Evolutionary conservation across 2,888 invertebrate genomes (phyloP).

Genomic region (Actias luna): DNA sequence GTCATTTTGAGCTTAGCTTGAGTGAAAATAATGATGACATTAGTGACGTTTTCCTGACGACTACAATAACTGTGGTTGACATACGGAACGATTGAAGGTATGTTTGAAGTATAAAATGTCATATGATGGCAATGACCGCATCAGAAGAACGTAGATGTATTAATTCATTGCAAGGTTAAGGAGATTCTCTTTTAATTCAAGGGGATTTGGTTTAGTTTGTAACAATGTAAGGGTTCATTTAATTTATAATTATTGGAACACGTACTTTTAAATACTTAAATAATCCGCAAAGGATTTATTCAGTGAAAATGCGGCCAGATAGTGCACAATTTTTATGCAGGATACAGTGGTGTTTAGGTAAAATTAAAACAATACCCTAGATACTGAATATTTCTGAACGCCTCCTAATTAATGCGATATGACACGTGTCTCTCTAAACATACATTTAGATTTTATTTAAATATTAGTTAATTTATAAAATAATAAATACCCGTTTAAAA

Average conservation of each 20-base stretch:
- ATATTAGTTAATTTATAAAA: slow-evolving; percentile 34
- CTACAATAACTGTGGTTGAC: too few relatives aligned
- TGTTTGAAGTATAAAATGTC: neutral
- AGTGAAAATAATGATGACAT: too few relatives aligned
- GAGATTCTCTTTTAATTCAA: neutral
- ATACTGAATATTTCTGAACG: slow-evolving; percentile 6
- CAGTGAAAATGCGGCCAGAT: too few relatives aligned
- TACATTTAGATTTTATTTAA: slow-evolving; percentile 56
- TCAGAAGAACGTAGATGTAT: neutral
- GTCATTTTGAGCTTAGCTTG: too few relatives aligned
- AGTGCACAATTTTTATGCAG: too few relatives aligned
- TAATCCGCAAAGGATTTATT: too few relatives aligned
- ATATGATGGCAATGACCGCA: neutral
- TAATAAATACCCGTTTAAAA: slow-evolving; percentile 44
- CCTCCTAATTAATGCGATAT: slow-evolving; percentile 10
- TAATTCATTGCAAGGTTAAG: neutral
- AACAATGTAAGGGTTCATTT: neutral
- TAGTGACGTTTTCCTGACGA: too few relatives aligned
- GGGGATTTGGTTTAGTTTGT: too few relatives aligned
- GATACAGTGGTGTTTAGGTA: too few relatives aligned
- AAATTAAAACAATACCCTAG: neutral
- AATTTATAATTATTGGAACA: neutral
- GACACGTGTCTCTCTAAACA: slow-evolving; percentile 64
- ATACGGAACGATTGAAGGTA: neutral
- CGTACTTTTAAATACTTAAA: neutral